Evolutionary conservation across 2,797 vertebrate species (phyloP), one percentile per base, ranked within the genome.

Genomic region (Mallotus villosus): DNA sequence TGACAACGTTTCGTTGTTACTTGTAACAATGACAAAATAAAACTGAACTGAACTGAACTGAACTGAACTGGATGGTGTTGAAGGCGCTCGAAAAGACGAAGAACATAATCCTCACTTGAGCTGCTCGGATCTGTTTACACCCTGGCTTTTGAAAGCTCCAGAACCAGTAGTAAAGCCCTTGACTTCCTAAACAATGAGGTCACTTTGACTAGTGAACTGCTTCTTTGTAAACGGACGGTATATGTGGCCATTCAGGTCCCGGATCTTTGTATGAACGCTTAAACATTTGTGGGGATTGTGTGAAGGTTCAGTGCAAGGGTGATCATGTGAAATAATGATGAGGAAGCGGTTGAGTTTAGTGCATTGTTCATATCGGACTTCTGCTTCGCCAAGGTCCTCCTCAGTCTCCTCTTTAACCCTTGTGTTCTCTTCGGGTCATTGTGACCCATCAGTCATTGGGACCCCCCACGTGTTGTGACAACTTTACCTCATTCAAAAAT

Each of bases 231-330:
- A 77, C 6, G 63, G 14, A 65, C 71, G 53, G 64, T 81, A 86
- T 16, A 84, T 59, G 67, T 86, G 85, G 16, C 71, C 68, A 2
- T 73, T 72, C 12, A 86, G 63, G 71, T 86, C 75, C 41, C 63
- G 70, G 32, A 86, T 78, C 77, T 71, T 84, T 16, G 83, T 86
- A 73, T 86, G 75, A 60, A 84, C 78, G 70, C 80, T 85, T 19
- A 70, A 53, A 68, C 83, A 85, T 6, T 53, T 24, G 64, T 84
- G 73, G 12, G 7, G 72, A 60, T 24, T 63, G 14, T 25, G 22
- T 53, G 55, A 41, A 16, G 27, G 55, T 25, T 37, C 58, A 68
- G 24, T 59, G 37, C 27, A 37, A 2, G 27, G 37, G 22, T 62
- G 21, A 22, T 51, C 60, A 29, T 34, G 55, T 16, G 12, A 16